phyloP scores from a whole-genome alignment of 2,113 vertebrate genomes.

The Euleptes europaea region DNA sequence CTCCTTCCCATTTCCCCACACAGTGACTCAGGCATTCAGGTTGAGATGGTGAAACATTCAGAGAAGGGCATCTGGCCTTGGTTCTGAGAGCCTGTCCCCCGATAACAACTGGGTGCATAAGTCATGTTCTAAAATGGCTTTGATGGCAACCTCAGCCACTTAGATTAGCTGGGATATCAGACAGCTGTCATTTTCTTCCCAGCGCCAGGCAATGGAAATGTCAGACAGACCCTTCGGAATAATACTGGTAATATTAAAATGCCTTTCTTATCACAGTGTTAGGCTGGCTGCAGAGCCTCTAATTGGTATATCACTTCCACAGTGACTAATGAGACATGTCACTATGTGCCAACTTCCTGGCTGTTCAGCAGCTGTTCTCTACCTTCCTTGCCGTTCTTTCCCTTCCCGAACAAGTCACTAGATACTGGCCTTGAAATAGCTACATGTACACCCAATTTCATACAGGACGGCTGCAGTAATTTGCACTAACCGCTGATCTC shows the following conservation, averaged over 20 bases:
- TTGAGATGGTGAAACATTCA: slow-evolving; percentile 3
- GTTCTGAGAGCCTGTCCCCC: slow-evolving; percentile 18
- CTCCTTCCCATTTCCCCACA: neutral
- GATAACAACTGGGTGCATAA: slow-evolving; percentile 46
- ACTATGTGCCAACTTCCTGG: neutral
- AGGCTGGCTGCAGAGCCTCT: slow-evolving; percentile 51
- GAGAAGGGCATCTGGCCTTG: neutral
- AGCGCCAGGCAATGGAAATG: slow-evolving; percentile 37
- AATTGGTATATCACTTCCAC: slow-evolving; percentile 50
- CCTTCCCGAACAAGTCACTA: neutral
- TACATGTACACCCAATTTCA: neutral
- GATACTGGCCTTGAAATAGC: neutral
- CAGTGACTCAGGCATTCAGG: slow-evolving; percentile 13
- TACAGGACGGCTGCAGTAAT: neutral
- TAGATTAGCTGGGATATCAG: slow-evolving; percentile 44
- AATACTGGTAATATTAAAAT: slow-evolving; percentile 61
- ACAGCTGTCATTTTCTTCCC: slow-evolving; percentile 38
- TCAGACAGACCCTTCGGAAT: slow-evolving; percentile 47
- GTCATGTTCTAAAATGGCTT: slow-evolving; percentile 46
- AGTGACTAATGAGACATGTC: slow-evolving; percentile 36
- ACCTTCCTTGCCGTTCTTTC: neutral
- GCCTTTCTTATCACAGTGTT: slow-evolving; percentile 49
- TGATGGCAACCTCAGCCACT: slow-evolving; percentile 32
- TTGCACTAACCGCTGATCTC: neutral
- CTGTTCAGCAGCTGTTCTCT: neutral